phyloP scores from a whole-genome alignment of 2,797 vertebrate species.

The Gallinago nigripennis region DNA sequence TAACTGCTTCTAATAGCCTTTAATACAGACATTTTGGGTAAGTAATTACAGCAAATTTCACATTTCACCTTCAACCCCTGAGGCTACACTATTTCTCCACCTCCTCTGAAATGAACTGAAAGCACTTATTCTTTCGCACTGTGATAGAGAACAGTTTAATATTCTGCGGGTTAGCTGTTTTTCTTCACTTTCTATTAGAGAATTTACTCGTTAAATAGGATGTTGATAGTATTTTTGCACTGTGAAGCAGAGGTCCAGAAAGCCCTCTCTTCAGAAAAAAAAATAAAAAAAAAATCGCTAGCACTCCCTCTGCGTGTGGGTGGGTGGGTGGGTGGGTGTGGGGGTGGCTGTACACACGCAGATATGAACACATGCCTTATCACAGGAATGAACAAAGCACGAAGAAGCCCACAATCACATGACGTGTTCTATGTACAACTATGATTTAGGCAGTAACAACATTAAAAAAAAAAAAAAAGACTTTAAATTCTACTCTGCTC shows the following conservation, averaged over 20 bases:
- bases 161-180: slow-evolving; percentile 66
- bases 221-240: slow-evolving; percentile 60
- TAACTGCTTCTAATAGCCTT: slow-evolving; percentile 92
- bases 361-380: slow-evolving; percentile 52
- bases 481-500: neutral
- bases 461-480: neutral
- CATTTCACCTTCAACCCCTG: slow-evolving; percentile 87
- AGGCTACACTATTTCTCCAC: slow-evolving; percentile 79
- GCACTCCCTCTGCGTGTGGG: slow-evolving; percentile 11
- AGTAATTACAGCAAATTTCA: slow-evolving; percentile 90
- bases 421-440: slow-evolving; percentile 46
- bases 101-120: slow-evolving; percentile 79
- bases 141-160: slow-evolving; percentile 74
- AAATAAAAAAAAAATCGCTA: neutral
- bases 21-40: slow-evolving; percentile 90
- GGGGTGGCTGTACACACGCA: slow-evolving; percentile 32
- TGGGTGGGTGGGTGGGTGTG: neutral
- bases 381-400: slow-evolving; percentile 69
- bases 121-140: slow-evolving; percentile 76
- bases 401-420: slow-evolving; percentile 65
- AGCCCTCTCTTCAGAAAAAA: neutral
- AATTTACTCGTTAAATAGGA: slow-evolving; percentile 68
- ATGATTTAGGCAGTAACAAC: slow-evolving; percentile 30
- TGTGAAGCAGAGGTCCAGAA: slow-evolving; percentile 57
- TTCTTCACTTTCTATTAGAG: slow-evolving; percentile 70